A percentile compares a stretch with the other conserved stretches of the same genome.
Evolutionary conservation across 2,888 invertebrate species (phyloP).

Genomic region (Drosophila parthenogenetica): DNA sequence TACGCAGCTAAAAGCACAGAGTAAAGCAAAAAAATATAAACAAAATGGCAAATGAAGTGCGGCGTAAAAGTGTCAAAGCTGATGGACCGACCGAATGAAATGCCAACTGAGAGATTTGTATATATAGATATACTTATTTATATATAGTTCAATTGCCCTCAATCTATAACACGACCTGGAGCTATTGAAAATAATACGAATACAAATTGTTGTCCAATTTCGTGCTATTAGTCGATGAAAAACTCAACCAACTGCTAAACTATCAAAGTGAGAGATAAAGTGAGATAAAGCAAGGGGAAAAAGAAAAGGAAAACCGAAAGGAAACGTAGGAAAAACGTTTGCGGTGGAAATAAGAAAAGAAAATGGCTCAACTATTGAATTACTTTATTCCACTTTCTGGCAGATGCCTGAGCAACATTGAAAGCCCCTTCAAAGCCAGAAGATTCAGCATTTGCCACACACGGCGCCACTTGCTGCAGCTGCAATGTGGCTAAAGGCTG

Average conservation of each 20-base stretch:
- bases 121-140: not conserved
- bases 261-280: not conserved
- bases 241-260: conserved; percentile 12
- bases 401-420: conserved; percentile 9
- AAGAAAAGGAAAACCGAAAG: too few relatives aligned
- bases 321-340: too few relatives aligned
- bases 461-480: conserved; percentile 10
- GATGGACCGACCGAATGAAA: conserved; percentile 49
- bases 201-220: conserved; percentile 5
- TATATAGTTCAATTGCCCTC: not conserved
- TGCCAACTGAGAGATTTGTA: conserved; percentile 32
- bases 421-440: conserved; percentile 3
- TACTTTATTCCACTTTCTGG: conserved; percentile 10
- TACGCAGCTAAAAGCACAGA: not conserved
- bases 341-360: not conserved
- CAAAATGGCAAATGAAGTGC: not conserved
- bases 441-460: conserved; percentile 5
- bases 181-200: conserved; percentile 12
- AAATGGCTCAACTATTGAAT: conserved; percentile 19
- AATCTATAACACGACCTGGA: not conserved
- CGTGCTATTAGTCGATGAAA: not conserved
- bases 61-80: conserved; percentile 51
- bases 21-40: not conserved
- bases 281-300: not conserved
- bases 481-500: not conserved